Base-by-base conservation (phyloP, 2,888 invertebrate species). In the Pogonocherus hispidulus region DNA sequence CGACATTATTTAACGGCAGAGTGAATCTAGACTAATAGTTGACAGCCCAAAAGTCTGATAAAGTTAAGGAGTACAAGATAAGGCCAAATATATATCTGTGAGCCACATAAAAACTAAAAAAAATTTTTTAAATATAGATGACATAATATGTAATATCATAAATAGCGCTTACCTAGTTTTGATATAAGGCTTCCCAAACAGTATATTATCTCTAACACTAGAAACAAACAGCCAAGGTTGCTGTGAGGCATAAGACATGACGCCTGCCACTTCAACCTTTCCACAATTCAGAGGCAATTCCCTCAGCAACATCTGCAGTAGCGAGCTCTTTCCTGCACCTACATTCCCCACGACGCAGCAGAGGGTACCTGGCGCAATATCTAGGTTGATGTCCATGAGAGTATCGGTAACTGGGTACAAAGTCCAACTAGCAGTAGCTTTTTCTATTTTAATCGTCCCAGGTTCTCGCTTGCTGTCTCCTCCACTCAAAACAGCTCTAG, bases 141-240 rank as follows among this genome's bases (percentile, higher is more conserved):
- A n/a, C n/a, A n/a, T n/a, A n/a, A n/a, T n/a, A n/a, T n/a, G n/a
- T n/a, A n/a, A n/a, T n/a, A n/a, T n/a, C n/a, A n/a, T n/a, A n/a
- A n/a, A n/a, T n/a, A n/a, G n/a, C n/a, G n/a, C n/a, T 37, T 85
- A 87, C 55, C 88, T 86, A 14, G 86, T 80, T 73, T 88, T 87
- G 69, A 90, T 87, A 76, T 88, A 91, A 0, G 89, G 87, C 72
- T 89, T 86, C 0, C 94, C 95, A 83, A 96, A 95, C 8, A 94
- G 85, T 67, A 96, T 93, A 82, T 96, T 96, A 78, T 94, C 92
- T 51, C 91, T 87, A 0, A 96, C 89, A 2, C 91, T 90, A 0
- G 90, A 91, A 0, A 90, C 89, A 76, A 92, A 92, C 1, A 92
- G 84, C 95, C 95, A 96, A 0, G 95, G 91, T 76, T 94, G 93